phyloP scores from a whole-genome alignment of 2,113 vertebrate species.

The Puntigrus tetrazona region DNA sequence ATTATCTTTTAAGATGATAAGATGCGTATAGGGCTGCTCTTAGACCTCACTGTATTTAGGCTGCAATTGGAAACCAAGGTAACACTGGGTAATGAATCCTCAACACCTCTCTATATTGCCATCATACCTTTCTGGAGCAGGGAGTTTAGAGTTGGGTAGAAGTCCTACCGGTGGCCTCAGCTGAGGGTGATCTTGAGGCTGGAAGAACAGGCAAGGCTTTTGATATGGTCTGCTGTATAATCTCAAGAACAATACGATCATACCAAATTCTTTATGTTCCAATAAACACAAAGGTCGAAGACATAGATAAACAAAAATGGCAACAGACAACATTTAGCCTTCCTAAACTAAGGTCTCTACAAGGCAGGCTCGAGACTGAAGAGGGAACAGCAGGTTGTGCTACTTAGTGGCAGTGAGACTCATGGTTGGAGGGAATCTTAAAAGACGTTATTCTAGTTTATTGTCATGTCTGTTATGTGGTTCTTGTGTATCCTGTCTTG shows the following conservation, averaged over 20 bases:
- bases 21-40: no score
- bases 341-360: not conserved
- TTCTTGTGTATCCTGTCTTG: not conserved
- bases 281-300: not conserved
- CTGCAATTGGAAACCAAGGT: not conserved
- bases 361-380: not conserved
- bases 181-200: not conserved
- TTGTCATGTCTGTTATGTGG: not conserved
- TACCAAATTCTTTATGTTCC: no score
- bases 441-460: not conserved
- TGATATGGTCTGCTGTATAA: no score
- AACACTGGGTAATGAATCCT: not conserved
- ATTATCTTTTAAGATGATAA: not conserved
- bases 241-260: no score
- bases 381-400: not conserved
- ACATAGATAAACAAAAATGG: not conserved
- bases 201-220: not conserved
- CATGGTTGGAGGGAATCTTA: not conserved
- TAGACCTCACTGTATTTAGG: not conserved
- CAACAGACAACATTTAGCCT: not conserved
- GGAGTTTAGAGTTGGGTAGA: not conserved
- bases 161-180: no score
- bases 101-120: not conserved
- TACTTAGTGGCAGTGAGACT: not conserved
- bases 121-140: not conserved